Evolutionary conservation across 2,888 invertebrate species (phyloP).

Genomic region (Pterostichus niger): DNA sequence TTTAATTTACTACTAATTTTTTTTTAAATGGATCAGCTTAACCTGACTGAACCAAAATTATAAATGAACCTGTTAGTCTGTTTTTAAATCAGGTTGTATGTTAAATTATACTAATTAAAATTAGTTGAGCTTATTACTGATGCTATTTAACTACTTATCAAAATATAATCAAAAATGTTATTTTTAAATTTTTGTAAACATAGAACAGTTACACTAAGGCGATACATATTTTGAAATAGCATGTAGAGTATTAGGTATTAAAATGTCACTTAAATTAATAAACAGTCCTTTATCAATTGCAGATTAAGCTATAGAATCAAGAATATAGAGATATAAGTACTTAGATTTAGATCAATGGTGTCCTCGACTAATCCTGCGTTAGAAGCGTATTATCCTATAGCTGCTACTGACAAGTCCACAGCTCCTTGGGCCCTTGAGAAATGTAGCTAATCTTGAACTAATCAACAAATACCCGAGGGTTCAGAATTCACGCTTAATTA

Average conservation of each 20-base stretch:
- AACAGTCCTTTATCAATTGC: slow-evolving; percentile 4
- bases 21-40: too few species aligned
- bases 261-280: background rate
- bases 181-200: too few species aligned
- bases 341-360: background rate
- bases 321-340: background rate
- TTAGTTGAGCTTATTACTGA: too few species aligned
- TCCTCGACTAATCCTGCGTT: background rate
- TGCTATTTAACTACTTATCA: too few species aligned
- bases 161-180: too few species aligned
- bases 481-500: slow-evolving; percentile 51
- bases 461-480: slow-evolving; percentile 53
- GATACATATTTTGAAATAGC: background rate
- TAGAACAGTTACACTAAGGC: background rate
- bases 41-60: too few species aligned
- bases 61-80: too few species aligned
- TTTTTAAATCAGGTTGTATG: too few species aligned
- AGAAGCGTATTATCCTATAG: background rate
- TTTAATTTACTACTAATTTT: too few species aligned
- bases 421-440: background rate
- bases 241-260: background rate
- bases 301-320: background rate
- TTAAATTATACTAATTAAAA: too few species aligned
- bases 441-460: slow-evolving; percentile 53
- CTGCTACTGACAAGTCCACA: slow-evolving; percentile 4